Conservation (phyloP, 2,888 invertebrate genomes). For the Lasioglossum lativentre region DNA sequence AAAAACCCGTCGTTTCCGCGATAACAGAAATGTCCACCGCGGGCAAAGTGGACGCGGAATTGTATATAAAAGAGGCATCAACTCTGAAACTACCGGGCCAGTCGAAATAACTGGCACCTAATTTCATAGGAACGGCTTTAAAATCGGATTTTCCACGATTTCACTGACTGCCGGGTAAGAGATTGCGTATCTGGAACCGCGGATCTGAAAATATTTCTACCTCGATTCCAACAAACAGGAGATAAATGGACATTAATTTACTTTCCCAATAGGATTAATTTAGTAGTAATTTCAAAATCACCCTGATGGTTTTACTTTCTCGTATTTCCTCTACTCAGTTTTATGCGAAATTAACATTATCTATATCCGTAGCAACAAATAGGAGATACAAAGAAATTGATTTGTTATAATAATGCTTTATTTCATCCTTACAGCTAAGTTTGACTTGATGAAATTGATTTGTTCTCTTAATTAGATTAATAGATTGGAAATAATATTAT, state of each 20-base stretch:
- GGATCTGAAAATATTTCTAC: background rate
- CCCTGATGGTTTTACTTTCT: too few species aligned
- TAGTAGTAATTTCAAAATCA: too few species aligned
- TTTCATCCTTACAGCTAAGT: too few species aligned
- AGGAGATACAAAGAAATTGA: too few species aligned
- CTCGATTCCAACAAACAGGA: background rate
- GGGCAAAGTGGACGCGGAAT: background rate
- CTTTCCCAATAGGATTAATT: background rate
- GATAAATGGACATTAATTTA: background rate
- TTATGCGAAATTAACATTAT: background rate
- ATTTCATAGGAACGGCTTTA: background rate
- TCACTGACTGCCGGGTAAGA: background rate
- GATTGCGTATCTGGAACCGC: background rate
- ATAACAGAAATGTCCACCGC: background rate
- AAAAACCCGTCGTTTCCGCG: constrained; percentile 2
- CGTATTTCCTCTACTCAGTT: too few species aligned
- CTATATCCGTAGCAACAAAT: too few species aligned
- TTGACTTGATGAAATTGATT: too few species aligned
- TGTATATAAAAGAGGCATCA: constrained; percentile 1
- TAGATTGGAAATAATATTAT: too few species aligned
- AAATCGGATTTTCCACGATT: background rate
- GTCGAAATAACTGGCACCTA: background rate
- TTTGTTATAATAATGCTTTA: too few species aligned
- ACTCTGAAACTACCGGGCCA: background rate
- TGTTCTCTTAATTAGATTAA: too few species aligned